Evolutionary conservation across 35 echinoderm and acorn worm species (phyloP), one percentile per base, ranked within the genome.

Genomic region (Ophioderma brevispina): DNA sequence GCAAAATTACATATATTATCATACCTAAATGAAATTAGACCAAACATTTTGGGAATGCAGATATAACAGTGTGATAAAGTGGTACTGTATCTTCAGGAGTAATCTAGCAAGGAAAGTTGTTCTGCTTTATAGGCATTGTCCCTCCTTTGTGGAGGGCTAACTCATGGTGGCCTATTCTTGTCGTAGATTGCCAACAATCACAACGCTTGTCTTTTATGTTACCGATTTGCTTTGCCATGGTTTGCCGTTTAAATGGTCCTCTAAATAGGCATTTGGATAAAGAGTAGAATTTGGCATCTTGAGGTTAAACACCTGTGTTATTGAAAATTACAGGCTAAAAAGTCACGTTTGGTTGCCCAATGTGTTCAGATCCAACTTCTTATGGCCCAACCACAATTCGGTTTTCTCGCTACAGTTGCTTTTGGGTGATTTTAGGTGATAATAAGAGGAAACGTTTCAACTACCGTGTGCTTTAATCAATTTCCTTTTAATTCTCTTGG

Each of bases 181-280:
- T 70, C 10, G 59, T 25, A 70, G 28, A 25, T 2, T 70, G 5
- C 28, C 10, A 70, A 70, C 59, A 70, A 70, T 70, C n/a, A 6
- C 15, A 70, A 70, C 59, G 28, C 59, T 70, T 70, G 59, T 70
- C 59, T 70, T 70, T 70, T 70, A 70, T 70, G 59, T 70, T 70
- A 70, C 59, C 59, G 59, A 70, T 70, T 70, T 25, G 28, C 59
- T 25, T 70, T 70, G 59, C 59, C 59, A 70, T 70, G 10, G 59
- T 46, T 46, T 46, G 41, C 17, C 4, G 5, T 46, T 46, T 46
- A 46, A 46, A 46, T 46, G 4, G 41, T 46, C 41, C 41, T 46
- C 41, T 70, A 70, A 70, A 70, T 70, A 70, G 28, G 59, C 59
- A 25, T 70, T 70, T 70, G n/a, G 28, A 70, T 70, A 70, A 52